A percentile compares a stretch with the other conserved stretches of the same genome.
These are phyloP conservation scores for Grammomys dolichurus DNA, from an alignment of 2,113 vertebrate species.

Conservation along the genomic window DNA sequence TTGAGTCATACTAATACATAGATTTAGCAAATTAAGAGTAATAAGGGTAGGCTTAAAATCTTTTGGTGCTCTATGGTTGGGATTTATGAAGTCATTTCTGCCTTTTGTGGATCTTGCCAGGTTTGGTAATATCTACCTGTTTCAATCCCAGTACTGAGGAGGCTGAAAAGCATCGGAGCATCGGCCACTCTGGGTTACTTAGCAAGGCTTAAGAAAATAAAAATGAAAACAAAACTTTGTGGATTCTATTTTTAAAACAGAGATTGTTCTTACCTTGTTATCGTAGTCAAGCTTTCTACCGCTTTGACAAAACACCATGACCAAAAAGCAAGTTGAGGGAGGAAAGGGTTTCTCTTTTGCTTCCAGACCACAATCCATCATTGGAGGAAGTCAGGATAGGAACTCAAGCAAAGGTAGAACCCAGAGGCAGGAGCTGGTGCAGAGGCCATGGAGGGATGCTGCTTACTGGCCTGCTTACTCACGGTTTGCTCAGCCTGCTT, in stretches of 20 bases:
- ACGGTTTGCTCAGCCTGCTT: too few species aligned
- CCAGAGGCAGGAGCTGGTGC: too few species aligned
- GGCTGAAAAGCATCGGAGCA: neutral
- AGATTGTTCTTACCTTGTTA: neutral
- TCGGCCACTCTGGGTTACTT: neutral
- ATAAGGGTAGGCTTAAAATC: neutral
- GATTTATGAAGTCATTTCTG: constrained; percentile 35
- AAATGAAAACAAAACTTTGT: neutral
- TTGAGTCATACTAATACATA: neutral
- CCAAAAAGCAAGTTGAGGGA: too few species aligned
- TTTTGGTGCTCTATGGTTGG: neutral
- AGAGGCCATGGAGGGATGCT: too few species aligned
- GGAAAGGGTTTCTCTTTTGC: too few species aligned
- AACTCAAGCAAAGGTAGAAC: too few species aligned
- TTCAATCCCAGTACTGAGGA: too few species aligned
- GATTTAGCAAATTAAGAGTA: neutral
- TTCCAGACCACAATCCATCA: too few species aligned
- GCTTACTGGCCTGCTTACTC: too few species aligned
- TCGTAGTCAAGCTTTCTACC: too few species aligned
- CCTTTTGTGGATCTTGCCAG: neutral
- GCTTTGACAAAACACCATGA: too few species aligned
- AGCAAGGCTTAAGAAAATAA: neutral
- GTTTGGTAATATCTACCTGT: neutral
- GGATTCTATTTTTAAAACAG: constrained; percentile 20
- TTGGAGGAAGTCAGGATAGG: too few species aligned